Conservation (phyloP, 2,113 vertebrate species). For the Leucoraja erinaceus region DNA sequence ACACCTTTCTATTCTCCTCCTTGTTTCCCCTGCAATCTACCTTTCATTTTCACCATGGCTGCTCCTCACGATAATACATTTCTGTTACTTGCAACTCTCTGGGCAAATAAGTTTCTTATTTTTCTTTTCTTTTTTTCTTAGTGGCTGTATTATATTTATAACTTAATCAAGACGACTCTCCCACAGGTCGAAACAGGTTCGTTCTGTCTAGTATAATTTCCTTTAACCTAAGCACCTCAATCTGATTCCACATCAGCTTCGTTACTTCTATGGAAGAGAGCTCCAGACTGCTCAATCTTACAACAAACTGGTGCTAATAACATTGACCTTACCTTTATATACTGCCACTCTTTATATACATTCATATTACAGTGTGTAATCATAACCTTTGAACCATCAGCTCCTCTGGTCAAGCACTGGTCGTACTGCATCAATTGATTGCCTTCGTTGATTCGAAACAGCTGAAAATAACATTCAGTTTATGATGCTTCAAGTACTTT, state of each 20-base stretch:
- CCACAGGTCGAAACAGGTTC: neutral
- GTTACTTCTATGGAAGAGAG: neutral
- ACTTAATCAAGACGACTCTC: no score
- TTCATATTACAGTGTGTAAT: slow-evolving; percentile 86
- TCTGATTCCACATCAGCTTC: neutral
- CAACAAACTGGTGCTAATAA: neutral
- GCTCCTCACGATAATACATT: neutral
- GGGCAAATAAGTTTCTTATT: neutral
- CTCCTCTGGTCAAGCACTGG: slow-evolving; percentile 81
- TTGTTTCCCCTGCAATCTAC: neutral
- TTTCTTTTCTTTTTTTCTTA: neutral
- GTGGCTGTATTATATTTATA: neutral
- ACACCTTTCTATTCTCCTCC: neutral
- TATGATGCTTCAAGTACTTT: neutral
- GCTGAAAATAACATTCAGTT: slow-evolving; percentile 52
- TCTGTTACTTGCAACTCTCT: neutral
- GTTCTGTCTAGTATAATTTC: neutral
- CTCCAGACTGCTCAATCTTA: neutral
- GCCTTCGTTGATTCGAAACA: slow-evolving; percentile 94
- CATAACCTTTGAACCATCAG: slow-evolving; percentile 73
- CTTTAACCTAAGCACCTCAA: neutral
- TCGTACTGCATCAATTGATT: slow-evolving; percentile 97
- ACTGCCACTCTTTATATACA: slow-evolving; percentile 85
- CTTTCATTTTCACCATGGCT: neutral
- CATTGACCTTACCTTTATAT: slow-evolving; percentile 78